phyloP scores from a whole-genome alignment of 2,888 invertebrate species.

The Junonia oenone region DNA sequence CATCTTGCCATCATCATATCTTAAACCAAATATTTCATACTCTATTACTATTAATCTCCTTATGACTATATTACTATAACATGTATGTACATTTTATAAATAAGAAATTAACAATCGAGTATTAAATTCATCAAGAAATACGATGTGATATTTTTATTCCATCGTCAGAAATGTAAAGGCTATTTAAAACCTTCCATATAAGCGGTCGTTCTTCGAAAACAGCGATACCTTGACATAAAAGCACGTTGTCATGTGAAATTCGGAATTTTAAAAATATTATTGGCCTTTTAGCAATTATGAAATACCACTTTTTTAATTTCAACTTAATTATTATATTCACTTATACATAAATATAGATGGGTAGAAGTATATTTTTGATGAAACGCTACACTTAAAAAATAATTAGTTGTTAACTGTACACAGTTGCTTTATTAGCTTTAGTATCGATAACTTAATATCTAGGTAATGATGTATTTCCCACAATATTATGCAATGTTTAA shows the following conservation, averaged over 20 bases:
- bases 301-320: not conserved
- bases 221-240: not conserved
- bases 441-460: not conserved
- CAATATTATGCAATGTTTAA: conserved; percentile 9
- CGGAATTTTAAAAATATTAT: not conserved
- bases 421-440: too few species aligned
- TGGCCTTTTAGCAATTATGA: not conserved
- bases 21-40: too few species aligned
- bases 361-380: too few species aligned
- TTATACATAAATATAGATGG: too few species aligned
- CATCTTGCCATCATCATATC: too few species aligned
- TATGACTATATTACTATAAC: too few species aligned
- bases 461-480: not conserved
- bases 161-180: not conserved
- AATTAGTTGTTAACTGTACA: too few species aligned
- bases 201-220: not conserved
- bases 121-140: too few species aligned
- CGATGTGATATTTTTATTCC: not conserved
- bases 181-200: not conserved
- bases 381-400: too few species aligned
- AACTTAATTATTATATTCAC: not conserved
- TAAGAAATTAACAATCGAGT: too few species aligned
- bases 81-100: too few species aligned
- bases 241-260: not conserved
- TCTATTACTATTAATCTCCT: too few species aligned